Conservation (phyloP, 2,113 vertebrate genomes). For the Lampris megalopsis region DNA sequence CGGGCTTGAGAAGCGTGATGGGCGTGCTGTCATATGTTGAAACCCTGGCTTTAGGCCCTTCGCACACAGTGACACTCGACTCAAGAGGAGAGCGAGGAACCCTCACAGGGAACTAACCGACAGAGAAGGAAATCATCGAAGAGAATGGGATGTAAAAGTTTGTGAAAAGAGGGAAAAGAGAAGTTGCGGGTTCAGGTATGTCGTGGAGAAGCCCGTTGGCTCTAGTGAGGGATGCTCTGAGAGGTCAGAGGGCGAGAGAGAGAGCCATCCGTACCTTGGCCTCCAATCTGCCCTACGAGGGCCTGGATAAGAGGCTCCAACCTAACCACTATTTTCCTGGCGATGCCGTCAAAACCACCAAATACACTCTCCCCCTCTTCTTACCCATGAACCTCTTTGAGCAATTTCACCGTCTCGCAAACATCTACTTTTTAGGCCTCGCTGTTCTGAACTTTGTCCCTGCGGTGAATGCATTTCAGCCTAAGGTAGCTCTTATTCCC, state of each 20-base stretch:
- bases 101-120: neutral
- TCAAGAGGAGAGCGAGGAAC: conserved; percentile 10
- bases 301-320: conserved; percentile 78
- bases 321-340: conserved; percentile 85
- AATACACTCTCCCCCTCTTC: conserved; percentile 89
- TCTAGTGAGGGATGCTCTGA: conserved; percentile 73
- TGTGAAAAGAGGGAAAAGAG: conserved; percentile 36
- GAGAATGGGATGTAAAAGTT: conserved; percentile 36
- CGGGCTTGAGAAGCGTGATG: conserved; percentile 36
- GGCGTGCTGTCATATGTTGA: conserved; percentile 58
- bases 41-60: conserved; percentile 22
- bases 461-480: conserved; percentile 90
- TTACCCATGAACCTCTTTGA: conserved; percentile 91
- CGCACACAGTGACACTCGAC: conserved; percentile 4
- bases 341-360: conserved; percentile 93
- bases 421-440: conserved; percentile 91
- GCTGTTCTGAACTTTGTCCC: conserved; percentile 91
- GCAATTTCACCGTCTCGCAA: conserved; percentile 92
- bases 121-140: neutral
- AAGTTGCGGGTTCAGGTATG: conserved; percentile 62
- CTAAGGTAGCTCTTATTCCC: conserved; percentile 88
- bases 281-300: conserved; percentile 87
- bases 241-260: conserved; percentile 79
- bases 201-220: conserved; percentile 69
- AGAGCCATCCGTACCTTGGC: conserved; percentile 81